Evolutionary conservation across 2,888 invertebrate genomes (phyloP), one percentile per base, ranked within the genome.

Genomic region (Lymantria monacha): DNA sequence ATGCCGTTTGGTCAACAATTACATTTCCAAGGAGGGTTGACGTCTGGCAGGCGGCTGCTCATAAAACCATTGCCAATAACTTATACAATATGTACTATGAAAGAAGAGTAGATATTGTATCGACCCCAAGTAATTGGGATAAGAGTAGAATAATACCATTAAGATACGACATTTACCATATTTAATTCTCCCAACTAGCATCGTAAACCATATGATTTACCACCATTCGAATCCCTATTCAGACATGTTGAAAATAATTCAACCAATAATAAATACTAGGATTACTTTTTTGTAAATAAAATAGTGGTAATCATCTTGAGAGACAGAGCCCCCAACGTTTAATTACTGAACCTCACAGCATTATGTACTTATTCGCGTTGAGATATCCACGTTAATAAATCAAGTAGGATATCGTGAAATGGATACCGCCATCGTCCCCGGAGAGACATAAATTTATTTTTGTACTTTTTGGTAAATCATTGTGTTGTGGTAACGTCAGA

Each of bases 341-440:
- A 79, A 82, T 77, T 80, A 81, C 72, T 52, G 71, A 76, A 78
- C 74, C 75, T 73, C 79, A 77, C 76, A 73, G 69, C 60, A 73
- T 78, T 78, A 80, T 79, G 77, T 76, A 74, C 69, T 72, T 78
- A 75, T 81, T 80, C 75, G 76, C 78, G 61, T 61, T 73, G 76
- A 78, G 82, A 81, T 83, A 80, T 76, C 76, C 72, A 74, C 70
- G 70, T 74, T 78, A 85, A 87, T 88, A 89, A 88, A 90, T 89
- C 88, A 88, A 82, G 81, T 61, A 82, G 85, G 86, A 87, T 86
- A 88, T 84, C 85, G 77, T 79, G 87, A 86, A 88, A 87, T 85
- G 85, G 85, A 86, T 84, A 86, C 85, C 84, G 70, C 57, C 69
- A 69, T 74, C 65, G 79, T 86, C 87, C 85, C 87, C 68, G 72